phyloP scores from a whole-genome alignment of 2,797 vertebrate species.

The Gouania willdenowi region DNA sequence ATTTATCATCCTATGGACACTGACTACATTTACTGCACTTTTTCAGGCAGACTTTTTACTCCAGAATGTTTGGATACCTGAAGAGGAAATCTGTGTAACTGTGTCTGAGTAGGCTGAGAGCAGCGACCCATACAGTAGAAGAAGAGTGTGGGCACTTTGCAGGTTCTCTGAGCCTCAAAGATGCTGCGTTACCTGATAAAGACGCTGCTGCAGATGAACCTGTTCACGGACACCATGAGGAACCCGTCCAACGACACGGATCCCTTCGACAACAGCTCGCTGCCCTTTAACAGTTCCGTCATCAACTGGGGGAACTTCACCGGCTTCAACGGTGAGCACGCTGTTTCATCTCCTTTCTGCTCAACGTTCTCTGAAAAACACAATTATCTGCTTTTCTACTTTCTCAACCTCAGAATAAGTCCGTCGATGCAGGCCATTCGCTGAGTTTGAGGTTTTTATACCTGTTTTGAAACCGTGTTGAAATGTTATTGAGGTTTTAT shows the following conservation, averaged over 20 bases:
- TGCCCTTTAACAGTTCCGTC: constrained; percentile 75
- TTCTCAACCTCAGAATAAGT: too few species aligned
- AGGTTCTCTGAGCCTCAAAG: too few species aligned
- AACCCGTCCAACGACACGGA: constrained; percentile 82
- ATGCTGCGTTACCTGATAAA: constrained; percentile 97
- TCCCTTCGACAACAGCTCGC: constrained; percentile 76
- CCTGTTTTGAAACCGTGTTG: too few species aligned
- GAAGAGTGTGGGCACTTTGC: too few species aligned
- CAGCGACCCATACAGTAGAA: too few species aligned
- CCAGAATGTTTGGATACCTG: neutral
- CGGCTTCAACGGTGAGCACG: constrained; percentile 82
- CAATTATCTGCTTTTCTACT: too few species aligned
- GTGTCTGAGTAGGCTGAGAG: too few species aligned
- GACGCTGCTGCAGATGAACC: constrained; percentile 95
- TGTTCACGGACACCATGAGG: constrained; percentile 87
- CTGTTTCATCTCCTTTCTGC: neutral
- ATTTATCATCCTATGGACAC: too few species aligned
- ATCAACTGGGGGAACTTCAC: constrained; percentile 79
- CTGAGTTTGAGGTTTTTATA: too few species aligned
- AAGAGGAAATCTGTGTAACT: constrained; percentile 4
- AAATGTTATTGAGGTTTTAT: too few species aligned
- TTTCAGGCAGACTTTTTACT: constrained; percentile 2
- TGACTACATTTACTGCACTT: constrained; percentile 20
- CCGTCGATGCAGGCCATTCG: too few species aligned
- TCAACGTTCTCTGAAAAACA: too few species aligned